phyloP scores from a whole-genome alignment of 2,113 vertebrate species.

The Pseudorhombus dupliciocellatus region DNA sequence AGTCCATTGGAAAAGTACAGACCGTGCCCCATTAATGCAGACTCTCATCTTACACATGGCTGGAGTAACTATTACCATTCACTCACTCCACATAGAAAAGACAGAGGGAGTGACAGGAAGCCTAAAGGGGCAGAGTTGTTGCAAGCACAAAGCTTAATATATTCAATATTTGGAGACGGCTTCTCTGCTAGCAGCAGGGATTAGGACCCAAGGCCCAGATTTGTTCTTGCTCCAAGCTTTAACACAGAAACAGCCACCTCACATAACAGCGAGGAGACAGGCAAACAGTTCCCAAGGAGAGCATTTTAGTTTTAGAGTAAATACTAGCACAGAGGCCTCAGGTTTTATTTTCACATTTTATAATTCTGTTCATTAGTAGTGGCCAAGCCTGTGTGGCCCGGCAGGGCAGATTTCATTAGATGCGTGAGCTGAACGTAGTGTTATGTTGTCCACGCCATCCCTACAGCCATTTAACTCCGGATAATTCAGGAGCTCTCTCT shows the following conservation, averaged over 20 bases:
- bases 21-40: background rate
- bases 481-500: conserved; percentile 8
- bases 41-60: conserved; percentile 31
- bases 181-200: conserved; percentile 45
- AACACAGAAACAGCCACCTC: conserved; percentile 38
- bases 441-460: conserved; percentile 8
- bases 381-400: background rate
- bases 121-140: conserved; percentile 41
- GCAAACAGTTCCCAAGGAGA: conserved; percentile 35
- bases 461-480: conserved; percentile 1
- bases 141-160: conserved; percentile 51
- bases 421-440: background rate
- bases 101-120: conserved; percentile 12
- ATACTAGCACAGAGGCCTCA: conserved; percentile 24
- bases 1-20: background rate
- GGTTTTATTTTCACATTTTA: conserved; percentile 41
- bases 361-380: conserved; percentile 14
- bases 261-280: conserved; percentile 29
- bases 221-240: conserved; percentile 59
- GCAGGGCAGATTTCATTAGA: conserved; percentile 21
- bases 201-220: conserved; percentile 44
- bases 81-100: conserved; percentile 13
- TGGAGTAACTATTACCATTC: conserved; percentile 48
- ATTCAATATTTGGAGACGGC: conserved; percentile 63
- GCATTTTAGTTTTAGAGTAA: conserved; percentile 13